Percentiles rank a stretch among this genome's conserved stretches.
These are phyloP conservation scores for Pollenia griseotomentosa DNA, from an alignment of 2,888 invertebrate genomes.

Conservation along the genomic window DNA sequence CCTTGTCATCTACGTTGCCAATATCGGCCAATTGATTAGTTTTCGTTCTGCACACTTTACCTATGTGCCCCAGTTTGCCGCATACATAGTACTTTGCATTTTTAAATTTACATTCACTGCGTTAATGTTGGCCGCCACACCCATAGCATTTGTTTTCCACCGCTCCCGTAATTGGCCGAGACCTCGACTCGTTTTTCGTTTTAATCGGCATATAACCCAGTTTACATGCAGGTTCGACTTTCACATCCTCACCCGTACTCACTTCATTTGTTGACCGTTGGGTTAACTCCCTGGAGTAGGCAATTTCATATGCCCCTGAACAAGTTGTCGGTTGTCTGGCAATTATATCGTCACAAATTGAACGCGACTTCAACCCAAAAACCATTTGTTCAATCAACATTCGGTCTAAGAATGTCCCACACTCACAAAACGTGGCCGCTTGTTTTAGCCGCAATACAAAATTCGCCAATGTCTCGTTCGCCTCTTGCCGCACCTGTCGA, in stretches of 20 bases:
- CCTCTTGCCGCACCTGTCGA: conserved; percentile 1
- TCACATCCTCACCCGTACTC: not conserved
- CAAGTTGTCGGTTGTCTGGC: not conserved
- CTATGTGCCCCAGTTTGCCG: no score
- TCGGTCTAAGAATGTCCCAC: conserved; percentile 7
- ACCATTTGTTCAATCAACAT: conserved; percentile 30
- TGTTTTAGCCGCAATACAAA: conserved; percentile 59
- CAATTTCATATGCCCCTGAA: conserved; percentile 31
- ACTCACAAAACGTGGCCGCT: conserved; percentile 59
- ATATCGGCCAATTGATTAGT: no score
- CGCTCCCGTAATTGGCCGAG: no score
- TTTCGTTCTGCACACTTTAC: no score
- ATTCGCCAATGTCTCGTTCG: conserved; percentile 45
- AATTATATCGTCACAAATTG: conserved; percentile 26
- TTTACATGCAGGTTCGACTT: not conserved
- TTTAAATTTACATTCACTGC: no score
- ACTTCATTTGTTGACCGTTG: not conserved
- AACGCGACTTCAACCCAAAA: not conserved
- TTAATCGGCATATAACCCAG: not conserved
- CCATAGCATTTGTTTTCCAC: no score
- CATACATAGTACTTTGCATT: no score
- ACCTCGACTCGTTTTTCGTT: no score
- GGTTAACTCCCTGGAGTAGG: conserved; percentile 10
- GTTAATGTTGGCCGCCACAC: no score
- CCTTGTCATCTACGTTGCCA: no score